Base-by-base conservation (phyloP, 1,140 invertebrate genomes). In the Drosophila pectinifera region DNA sequence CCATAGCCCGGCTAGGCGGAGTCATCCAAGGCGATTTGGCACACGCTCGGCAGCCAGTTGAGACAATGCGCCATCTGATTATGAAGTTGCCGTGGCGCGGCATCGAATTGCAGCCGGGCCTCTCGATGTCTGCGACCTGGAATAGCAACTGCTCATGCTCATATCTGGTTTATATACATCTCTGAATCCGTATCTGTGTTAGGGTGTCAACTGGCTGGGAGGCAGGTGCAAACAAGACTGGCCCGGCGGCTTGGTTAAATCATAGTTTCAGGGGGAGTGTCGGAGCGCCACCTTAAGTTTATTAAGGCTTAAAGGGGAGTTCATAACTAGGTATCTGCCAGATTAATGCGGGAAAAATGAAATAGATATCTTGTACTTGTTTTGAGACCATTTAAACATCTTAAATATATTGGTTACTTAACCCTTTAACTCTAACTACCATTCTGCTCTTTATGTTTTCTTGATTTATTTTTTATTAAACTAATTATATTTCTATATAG, bases 201-300 rank as follows among this genome's bases (percentile, higher is more conserved):
- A 86, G 72, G 83, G 83, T 88, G 83, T 86, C 83, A 88, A 59
- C 57, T 62, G 73, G 51, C 54, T 46, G 42, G 34, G 49, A 39
- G n/a, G 38, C 78, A 81, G 78, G 62, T 57, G 54, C 55, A 74
- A 73, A 54, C 42, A 4, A 73, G 46, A 53, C 53, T 34, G 38
- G 34, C 49, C 49, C 38, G 54, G 43, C 55, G 38, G 46, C n/a
- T 46, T 59, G 18, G 68, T 75, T 75, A 22, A 43, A 75, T 75
- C 53, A 75, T 53, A 51, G 18, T 39, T 56, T 67, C 10, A 22
- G 54, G 54, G 43, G 43, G 34, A 48, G 74, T 69, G 41, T 34
- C 65, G 5, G 36, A 20, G 49, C 20, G 10, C 48, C 28, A 13
- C 64, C 36, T 38, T 5, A n/a, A 41, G 58, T 31, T 63, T 64